A percentile compares a stretch with the other conserved stretches of the same genome.
phyloP scores from a whole-genome alignment of 1,140 invertebrate species.

The Asbolus verrucosus region DNA sequence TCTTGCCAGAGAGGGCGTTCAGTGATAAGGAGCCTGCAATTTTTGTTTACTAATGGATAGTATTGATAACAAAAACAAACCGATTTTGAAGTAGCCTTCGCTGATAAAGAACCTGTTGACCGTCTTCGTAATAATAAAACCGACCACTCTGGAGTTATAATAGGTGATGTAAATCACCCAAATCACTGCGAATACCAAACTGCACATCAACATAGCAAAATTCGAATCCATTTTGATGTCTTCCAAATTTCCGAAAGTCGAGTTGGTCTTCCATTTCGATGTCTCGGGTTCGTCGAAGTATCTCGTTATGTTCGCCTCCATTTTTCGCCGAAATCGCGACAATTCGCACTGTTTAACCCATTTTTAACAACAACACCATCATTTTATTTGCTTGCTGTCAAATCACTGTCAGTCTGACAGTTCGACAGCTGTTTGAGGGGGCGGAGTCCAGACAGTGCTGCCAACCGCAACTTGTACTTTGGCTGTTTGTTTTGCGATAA shows the following conservation, averaged over 20 bases:
- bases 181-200: conserved; percentile 81
- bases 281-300: conserved; percentile 51
- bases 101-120: conserved; percentile 89
- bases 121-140: conserved; percentile 89
- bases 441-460: neutral
- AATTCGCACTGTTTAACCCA: conserved; percentile 4
- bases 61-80: conserved; percentile 71
- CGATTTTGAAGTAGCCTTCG: conserved; percentile 90
- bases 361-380: neutral
- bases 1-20: conserved; percentile 95
- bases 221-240: conserved; percentile 86
- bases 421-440: conserved; percentile 4
- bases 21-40: conserved; percentile 90
- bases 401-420: conserved; percentile 10
- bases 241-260: conserved; percentile 67
- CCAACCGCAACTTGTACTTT: conserved; percentile 4
- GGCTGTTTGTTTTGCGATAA: neutral
- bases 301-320: conserved; percentile 2
- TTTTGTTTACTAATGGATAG: conserved; percentile 45
- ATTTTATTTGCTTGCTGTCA: conserved; percentile 21
- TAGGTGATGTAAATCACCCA: conserved; percentile 97
- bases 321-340: neutral
- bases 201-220: conserved; percentile 83
- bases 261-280: conserved; percentile 53
- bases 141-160: conserved; percentile 93